Conservation (phyloP, 2,888 invertebrate species). For the Mythimna lalbum region DNA sequence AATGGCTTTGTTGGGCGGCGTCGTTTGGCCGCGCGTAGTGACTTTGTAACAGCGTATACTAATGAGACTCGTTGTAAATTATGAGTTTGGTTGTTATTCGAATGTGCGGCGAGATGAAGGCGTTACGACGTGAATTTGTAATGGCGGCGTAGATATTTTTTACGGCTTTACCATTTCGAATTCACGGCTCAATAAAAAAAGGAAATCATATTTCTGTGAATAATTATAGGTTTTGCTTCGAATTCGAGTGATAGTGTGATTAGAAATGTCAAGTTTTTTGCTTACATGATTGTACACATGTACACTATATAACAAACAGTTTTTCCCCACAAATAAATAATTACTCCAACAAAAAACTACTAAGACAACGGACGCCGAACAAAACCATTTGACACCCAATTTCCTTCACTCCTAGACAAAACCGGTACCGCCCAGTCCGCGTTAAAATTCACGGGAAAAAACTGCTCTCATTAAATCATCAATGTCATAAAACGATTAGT, state of each 20-base stretch:
- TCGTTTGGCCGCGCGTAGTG: constrained; percentile 74
- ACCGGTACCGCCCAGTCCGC: constrained; percentile 52
- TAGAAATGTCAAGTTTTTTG: constrained; percentile 5
- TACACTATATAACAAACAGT: neutral
- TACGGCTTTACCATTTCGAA: constrained; percentile 69
- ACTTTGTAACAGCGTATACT: constrained; percentile 83
- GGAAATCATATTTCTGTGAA: constrained; percentile 58
- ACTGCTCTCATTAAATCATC: constrained; percentile 79
- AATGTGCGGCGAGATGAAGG: constrained; percentile 86
- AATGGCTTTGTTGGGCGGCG: constrained; percentile 82
- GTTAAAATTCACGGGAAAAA: constrained; percentile 68
- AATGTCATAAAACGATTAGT: constrained; percentile 87
- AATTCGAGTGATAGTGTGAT: constrained; percentile 25
- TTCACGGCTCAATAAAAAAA: constrained; percentile 60
- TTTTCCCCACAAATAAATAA: neutral
- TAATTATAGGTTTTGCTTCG: constrained; percentile 55
- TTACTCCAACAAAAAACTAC: constrained; percentile 19
- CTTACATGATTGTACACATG: too few relatives aligned
- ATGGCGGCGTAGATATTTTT: constrained; percentile 78
- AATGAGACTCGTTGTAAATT: constrained; percentile 85
- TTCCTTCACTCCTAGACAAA: constrained; percentile 42
- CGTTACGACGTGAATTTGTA: constrained; percentile 82
- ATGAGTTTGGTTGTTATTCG: constrained; percentile 81
- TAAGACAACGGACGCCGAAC: constrained; percentile 16
- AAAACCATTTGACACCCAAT: constrained; percentile 42